Percentiles rank a stretch among this genome's conserved stretches.
Evolutionary conservation across 2,797 vertebrate genomes (phyloP).

Genomic region (Sebastes glaucus): DNA sequence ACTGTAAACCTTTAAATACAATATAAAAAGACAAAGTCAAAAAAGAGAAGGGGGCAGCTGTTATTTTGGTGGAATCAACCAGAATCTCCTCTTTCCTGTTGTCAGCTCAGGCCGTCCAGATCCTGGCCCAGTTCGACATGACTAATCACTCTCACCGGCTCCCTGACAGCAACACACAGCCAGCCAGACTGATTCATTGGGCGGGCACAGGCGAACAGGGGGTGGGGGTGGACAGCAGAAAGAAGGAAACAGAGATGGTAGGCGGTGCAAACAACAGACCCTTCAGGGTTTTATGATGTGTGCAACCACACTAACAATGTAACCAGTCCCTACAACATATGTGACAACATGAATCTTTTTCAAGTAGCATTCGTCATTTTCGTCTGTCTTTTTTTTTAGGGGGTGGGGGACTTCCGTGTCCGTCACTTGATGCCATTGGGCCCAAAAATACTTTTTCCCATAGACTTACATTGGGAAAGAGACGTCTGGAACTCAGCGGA

Average conservation of each 20-base stretch:
- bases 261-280: not conserved
- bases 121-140: conserved; percentile 59
- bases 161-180: conserved; percentile 45
- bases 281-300: conserved; percentile 18
- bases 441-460: too few relatives aligned
- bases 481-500: too few relatives aligned
- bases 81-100: conserved; percentile 40
- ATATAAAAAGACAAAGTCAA: not conserved
- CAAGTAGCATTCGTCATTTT: not conserved
- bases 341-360: not conserved
- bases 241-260: conserved; percentile 7
- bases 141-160: conserved; percentile 54
- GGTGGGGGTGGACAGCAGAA: not conserved
- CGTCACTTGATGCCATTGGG: too few relatives aligned
- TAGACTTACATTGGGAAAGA: too few relatives aligned
- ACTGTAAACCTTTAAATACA: not conserved
- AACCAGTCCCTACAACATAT: not conserved
- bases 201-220: not conserved
- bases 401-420: too few relatives aligned
- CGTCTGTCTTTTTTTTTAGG: not conserved
- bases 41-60: conserved; percentile 14
- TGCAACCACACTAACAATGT: not conserved
- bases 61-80: conserved; percentile 40
- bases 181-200: conserved; percentile 63
- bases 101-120: conserved; percentile 23